phyloP scores from a whole-genome alignment of 2,797 vertebrate genomes.

The Sciurus vulgaris region DNA sequence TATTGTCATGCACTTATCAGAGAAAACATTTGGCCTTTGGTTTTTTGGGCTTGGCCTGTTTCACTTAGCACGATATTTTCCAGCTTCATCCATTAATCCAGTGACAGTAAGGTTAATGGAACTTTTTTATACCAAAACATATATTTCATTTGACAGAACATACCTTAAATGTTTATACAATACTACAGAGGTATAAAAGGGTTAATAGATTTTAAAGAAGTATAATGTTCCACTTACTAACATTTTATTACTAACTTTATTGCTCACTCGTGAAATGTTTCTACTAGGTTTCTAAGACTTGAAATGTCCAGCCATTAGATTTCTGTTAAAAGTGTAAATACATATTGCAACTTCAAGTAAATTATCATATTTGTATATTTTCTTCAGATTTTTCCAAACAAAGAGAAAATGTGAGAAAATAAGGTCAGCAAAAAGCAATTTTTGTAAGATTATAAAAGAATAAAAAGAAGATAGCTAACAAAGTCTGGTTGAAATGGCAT shows the following conservation, averaged over 20 bases:
- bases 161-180: slow-evolving; percentile 59
- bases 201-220: slow-evolving; percentile 54
- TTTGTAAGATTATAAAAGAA: background rate
- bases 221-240: slow-evolving; percentile 44
- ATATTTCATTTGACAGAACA: slow-evolving; percentile 48
- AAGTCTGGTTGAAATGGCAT: background rate
- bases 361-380: background rate
- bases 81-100: too few species aligned
- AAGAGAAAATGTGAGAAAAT: background rate
- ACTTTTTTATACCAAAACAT: background rate
- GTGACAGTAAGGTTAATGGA: too few species aligned
- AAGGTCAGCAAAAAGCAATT: background rate
- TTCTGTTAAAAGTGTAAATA: slow-evolving; percentile 57
- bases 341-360: slow-evolving; percentile 47
- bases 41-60: too few species aligned
- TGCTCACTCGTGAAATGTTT: slow-evolving; percentile 48
- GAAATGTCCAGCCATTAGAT: slow-evolving; percentile 9
- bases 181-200: slow-evolving; percentile 37
- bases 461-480: background rate
- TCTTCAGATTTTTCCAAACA: slow-evolving; percentile 38
- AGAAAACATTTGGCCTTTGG: too few species aligned
- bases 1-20: too few species aligned
- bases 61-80: too few species aligned
- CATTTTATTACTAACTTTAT: slow-evolving; percentile 61
- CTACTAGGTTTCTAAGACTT: slow-evolving; percentile 51